A percentile compares a stretch with the other conserved stretches of the same genome.
phyloP scores from a whole-genome alignment of 1,140 invertebrate species.

The Wasmannia auropunctata region DNA sequence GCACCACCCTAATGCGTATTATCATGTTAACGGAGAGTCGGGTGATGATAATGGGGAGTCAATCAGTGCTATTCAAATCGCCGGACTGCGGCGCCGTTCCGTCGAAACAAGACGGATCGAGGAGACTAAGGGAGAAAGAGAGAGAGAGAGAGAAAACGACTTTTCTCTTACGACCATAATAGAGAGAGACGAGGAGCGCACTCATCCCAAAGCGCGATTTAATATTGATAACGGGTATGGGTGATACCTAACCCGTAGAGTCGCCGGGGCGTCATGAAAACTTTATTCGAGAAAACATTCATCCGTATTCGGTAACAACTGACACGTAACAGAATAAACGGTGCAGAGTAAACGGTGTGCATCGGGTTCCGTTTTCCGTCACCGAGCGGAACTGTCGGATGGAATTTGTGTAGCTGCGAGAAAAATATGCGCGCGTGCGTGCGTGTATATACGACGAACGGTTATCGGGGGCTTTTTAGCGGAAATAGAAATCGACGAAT shows the following conservation, averaged over 20 bases:
- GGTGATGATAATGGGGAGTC: slow-evolving; percentile 25
- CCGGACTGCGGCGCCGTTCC: background rate
- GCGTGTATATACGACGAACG: background rate
- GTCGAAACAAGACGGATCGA: background rate
- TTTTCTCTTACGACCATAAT: background rate
- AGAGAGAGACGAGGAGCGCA: too few relatives aligned
- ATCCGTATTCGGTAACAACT: slow-evolving; percentile 53
- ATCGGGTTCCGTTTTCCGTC: slow-evolving; percentile 44
- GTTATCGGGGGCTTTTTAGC: slow-evolving; percentile 37
- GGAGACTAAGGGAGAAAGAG: background rate
- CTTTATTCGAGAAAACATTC: slow-evolving; percentile 48
- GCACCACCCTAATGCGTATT: slow-evolving; percentile 41
- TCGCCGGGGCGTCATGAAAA: slow-evolving; percentile 36
- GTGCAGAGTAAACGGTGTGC: slow-evolving; percentile 48
- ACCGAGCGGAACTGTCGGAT: slow-evolving; percentile 19
- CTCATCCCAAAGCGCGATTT: background rate
- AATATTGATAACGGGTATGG: slow-evolving; percentile 14
- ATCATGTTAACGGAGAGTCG: slow-evolving; percentile 31
- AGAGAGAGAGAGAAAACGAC: background rate
- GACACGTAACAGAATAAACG: slow-evolving; percentile 55
- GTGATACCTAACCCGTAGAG: background rate
- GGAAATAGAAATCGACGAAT: slow-evolving; percentile 10
- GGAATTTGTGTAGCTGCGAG: slow-evolving; percentile 41
- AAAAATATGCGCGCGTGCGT: slow-evolving; percentile 31
- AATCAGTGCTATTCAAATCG: slow-evolving; percentile 13